Conservation (phyloP, 2,888 invertebrate species). For the Eledone cirrhosa region DNA sequence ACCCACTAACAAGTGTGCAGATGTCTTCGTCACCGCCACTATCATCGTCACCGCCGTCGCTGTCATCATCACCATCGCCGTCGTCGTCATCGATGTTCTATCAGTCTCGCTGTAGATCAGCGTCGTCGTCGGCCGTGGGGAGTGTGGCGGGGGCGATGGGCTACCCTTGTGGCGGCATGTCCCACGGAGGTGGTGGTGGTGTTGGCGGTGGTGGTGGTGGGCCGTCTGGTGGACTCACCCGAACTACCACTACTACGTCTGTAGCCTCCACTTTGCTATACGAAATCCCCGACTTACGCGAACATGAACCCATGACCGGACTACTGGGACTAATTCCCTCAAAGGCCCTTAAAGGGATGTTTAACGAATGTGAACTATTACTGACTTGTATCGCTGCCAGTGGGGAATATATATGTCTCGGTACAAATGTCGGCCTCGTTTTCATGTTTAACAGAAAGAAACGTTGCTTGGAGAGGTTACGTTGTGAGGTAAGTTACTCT, state of each 20-base stretch:
- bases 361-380: slow-evolving; percentile 51
- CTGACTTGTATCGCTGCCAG: slow-evolving; percentile 84
- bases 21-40: too few species aligned
- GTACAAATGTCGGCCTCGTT: slow-evolving; percentile 84
- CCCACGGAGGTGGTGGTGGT: too few species aligned
- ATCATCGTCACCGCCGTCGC: too few species aligned
- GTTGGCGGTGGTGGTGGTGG: background rate
- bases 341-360: slow-evolving; percentile 55
- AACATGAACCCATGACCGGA: slow-evolving; percentile 49
- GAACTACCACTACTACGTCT: slow-evolving; percentile 14
- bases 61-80: too few species aligned
- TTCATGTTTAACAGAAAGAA: slow-evolving; percentile 87
- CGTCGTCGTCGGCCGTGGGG: slow-evolving; percentile 10
- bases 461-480: slow-evolving; percentile 75
- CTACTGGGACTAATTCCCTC: slow-evolving; percentile 54
- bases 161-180: too few species aligned
- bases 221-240: background rate
- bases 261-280: background rate
- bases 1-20: too few species aligned
- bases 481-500: slow-evolving; percentile 78
- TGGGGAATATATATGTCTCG: slow-evolving; percentile 82
- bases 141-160: background rate
- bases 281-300: slow-evolving; percentile 35
- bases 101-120: slow-evolving; percentile 8
- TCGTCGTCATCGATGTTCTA: too few species aligned